Percentiles rank a stretch among this genome's conserved stretches.
Conservation (phyloP, 2,113 vertebrate genomes). For the Tiliqua scincoides region DNA sequence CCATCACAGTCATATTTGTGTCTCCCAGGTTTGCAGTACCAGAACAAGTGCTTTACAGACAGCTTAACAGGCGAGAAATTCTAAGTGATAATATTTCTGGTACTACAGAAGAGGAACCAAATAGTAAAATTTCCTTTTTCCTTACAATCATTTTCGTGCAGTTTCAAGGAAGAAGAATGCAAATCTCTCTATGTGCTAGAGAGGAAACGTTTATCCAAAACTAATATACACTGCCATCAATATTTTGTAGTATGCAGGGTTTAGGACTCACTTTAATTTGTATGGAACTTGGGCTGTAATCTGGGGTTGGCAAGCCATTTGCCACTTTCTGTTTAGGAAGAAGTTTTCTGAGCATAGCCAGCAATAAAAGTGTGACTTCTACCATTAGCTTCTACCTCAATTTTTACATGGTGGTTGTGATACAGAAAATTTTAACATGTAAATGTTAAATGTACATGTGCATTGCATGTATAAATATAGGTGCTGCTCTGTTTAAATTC, state of each 20-base stretch:
- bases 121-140: background rate
- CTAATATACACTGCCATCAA: background rate
- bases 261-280: background rate
- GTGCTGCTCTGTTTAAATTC: background rate
- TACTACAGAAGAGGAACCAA: background rate
- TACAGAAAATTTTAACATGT: background rate
- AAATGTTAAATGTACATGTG: background rate
- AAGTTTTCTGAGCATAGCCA: background rate
- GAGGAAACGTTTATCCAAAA: background rate
- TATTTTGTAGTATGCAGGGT: background rate
- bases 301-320: background rate
- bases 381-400: background rate
- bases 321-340: background rate
- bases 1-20: background rate
- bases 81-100: background rate
- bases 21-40: background rate
- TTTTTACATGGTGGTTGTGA: background rate
- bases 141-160: background rate
- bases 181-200: background rate
- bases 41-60: background rate
- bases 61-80: background rate
- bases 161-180: background rate
- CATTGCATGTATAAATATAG: background rate
- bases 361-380: background rate
- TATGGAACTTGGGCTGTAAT: background rate